Evolutionary conservation across 1,140 invertebrate genomes (phyloP), one percentile per base, ranked within the genome.

Genomic region (Capitella teleta): DNA sequence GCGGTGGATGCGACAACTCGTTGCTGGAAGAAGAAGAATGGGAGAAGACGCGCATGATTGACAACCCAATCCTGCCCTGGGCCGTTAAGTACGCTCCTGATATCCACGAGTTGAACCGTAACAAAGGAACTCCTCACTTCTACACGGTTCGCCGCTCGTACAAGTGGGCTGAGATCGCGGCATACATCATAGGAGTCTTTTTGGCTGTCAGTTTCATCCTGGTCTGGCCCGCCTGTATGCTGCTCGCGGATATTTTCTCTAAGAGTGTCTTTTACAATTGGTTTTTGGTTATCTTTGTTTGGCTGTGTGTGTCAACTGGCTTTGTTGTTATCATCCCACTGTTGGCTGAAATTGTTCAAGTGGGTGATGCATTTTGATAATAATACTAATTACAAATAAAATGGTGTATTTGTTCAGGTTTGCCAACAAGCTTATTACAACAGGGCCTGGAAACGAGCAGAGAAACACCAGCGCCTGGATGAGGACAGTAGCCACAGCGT

Each of bases 161-260:
- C n/a, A 23, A 28, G 12, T 24, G 25, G 3, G 38, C 49, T 1
- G 49, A 51, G 49, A 26, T 51, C 19, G 28, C 38, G 14, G 49
- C 49, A 5, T 51, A 51, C 41, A 25, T 51, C 41, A 21, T 51
- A 14, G 49, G 49, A 1, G 49, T 51, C 19, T 41, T 51, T 2
- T 25, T 51, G 23, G 32, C 38, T n/a, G 49, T 51, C 5, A 26
- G 19, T 1, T 6, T 28, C 5, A 21, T 51, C 16, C 26, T 51
- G n/a, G 28, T 44, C 16, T 51, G 49, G 49, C 49, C 49, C 8
- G 49, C 49, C 5, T 43, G 23, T n/a, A 51, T 51, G 49, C 49
- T 51, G 6, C 28, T 36, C 6, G n/a, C 25, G 26, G 26, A 34
- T 19, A 24, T 32, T 4, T 36, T 28, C 3, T 8, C 19, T 32